Evolutionary conservation across 2,888 invertebrate species (phyloP), one percentile per base, ranked within the genome.

Genomic region (Chrysolina haemoptera): DNA sequence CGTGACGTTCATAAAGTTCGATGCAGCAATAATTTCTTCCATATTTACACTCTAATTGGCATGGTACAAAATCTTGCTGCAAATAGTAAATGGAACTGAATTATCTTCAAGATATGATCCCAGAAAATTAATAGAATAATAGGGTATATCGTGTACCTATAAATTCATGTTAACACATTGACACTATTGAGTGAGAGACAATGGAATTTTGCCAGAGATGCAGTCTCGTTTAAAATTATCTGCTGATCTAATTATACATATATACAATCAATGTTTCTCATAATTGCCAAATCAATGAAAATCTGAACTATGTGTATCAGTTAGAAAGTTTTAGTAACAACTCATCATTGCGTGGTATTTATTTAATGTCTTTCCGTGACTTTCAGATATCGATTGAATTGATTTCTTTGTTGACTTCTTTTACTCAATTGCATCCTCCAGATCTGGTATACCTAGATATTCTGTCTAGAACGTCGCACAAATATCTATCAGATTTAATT

Each of bases 1-100:
- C 59, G 35, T 59, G 59, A 59, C 59, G n/a, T 14, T 35, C 59
- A 59, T 22, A 59, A 59, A 59, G 22, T 27, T 59, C 59, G 35
- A 1, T 16, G 59, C 59, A 59, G n/a, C 59, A 35, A 27, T 59
- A 4, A n/a, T 35, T 35, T 59, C 35, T n/a, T 10, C 6, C 10
- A 27, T n/a, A 27, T 59, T 59, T 16, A 22, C 35, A 59, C 27
- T 59, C 59, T 59, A 59, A 35, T 59, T 59, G 59, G 35, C 59
- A 59, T 2, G 35, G n/a, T 27, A 27, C 27, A 59, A n/a, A n/a
- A n/a, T n/a, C n/a, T n/a, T n/a, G n/a, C n/a, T n/a, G n/a, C n/a
- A n/a, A n/a, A n/a, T n/a, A n/a, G n/a, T n/a, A n/a, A n/a, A n/a
- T n/a, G n/a, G n/a, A n/a, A n/a, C n/a, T n/a, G n/a, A n/a, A n/a